These are phyloP conservation scores for Oryzias javanicus DNA, from an alignment of 2,113 vertebrate species.

Conservation along the genomic window DNA sequence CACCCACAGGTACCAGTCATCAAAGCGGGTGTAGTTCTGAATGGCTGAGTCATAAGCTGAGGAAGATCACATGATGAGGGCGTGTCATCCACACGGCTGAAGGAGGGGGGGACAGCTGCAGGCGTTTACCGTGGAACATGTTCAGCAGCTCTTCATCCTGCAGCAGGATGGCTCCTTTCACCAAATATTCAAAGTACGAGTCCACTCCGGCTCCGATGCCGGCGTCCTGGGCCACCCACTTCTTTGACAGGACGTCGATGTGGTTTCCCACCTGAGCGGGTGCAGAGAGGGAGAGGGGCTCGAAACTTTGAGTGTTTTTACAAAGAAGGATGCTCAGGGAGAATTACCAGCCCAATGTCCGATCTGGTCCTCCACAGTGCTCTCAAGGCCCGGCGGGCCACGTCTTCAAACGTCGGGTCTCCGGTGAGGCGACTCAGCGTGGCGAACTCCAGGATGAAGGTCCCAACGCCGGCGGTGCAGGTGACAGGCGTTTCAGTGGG, in stretches of 20 bases:
- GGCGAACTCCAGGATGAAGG: constrained; percentile 96
- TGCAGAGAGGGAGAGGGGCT: not conserved
- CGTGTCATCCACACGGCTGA: not conserved
- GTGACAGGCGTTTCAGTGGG: constrained; percentile 93
- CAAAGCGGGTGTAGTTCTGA: constrained; percentile 95
- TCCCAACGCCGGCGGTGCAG: constrained; percentile 94
- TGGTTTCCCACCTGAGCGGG: constrained; percentile 92
- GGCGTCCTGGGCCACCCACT: constrained; percentile 97
- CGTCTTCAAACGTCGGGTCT: constrained; percentile 84
- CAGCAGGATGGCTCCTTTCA: constrained; percentile 94
- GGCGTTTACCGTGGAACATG: constrained; percentile 86
- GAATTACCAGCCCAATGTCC: constrained; percentile 90
- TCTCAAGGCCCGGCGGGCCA: constrained; percentile 84
- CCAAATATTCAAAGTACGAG: constrained; percentile 97
- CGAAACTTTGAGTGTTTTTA: not conserved
- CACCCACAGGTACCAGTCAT: constrained; percentile 99
- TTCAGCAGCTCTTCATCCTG: constrained; percentile 90
- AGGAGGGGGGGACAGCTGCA: not conserved
- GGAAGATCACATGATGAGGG: not conserved
- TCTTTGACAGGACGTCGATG: constrained; percentile 90
- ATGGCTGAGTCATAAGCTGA: constrained; percentile 91
- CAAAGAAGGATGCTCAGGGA: not conserved
- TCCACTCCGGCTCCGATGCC: constrained; percentile 96
- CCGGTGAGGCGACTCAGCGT: constrained; percentile 92
- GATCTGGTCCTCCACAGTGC: constrained; percentile 92